Conservation (phyloP, 1,140 invertebrate genomes). For the Nomia melanderi region DNA sequence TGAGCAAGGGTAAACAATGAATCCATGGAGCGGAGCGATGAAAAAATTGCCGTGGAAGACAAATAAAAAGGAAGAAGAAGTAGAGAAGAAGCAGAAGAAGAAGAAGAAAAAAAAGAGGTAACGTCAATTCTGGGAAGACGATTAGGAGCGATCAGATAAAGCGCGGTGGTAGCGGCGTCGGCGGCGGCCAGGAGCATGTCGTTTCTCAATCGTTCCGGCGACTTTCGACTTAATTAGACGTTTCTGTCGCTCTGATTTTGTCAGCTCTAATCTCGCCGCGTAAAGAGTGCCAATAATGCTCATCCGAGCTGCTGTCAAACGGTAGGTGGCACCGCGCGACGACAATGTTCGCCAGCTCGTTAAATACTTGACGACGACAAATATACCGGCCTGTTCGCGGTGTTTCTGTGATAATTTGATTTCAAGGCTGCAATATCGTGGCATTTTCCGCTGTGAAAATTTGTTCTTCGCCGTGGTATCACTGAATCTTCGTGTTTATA, state of each 20-base stretch:
- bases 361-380: neutral
- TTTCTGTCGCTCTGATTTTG: conserved; percentile 35
- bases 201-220: conserved; percentile 22
- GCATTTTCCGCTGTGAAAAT: no score
- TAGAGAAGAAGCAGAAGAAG: neutral
- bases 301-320: neutral
- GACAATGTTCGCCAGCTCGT: neutral
- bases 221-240: conserved; percentile 38
- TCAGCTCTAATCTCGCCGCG: conserved; percentile 13
- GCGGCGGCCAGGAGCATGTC: conserved; percentile 7
- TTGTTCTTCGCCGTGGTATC: no score
- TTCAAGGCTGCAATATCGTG: no score
- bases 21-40: no score
- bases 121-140: conserved; percentile 42
- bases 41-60: no score
- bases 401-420: no score
- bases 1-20: neutral
- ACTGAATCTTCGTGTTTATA: no score
- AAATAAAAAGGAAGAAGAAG: neutral
- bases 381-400: no score
- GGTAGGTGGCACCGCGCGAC: no score
- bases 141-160: conserved; percentile 44
- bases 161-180: no score
- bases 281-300: neutral
- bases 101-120: neutral